Evolutionary conservation across 2,113 vertebrate species (phyloP).

Genomic region (Ctenomys sociabilis): DNA sequence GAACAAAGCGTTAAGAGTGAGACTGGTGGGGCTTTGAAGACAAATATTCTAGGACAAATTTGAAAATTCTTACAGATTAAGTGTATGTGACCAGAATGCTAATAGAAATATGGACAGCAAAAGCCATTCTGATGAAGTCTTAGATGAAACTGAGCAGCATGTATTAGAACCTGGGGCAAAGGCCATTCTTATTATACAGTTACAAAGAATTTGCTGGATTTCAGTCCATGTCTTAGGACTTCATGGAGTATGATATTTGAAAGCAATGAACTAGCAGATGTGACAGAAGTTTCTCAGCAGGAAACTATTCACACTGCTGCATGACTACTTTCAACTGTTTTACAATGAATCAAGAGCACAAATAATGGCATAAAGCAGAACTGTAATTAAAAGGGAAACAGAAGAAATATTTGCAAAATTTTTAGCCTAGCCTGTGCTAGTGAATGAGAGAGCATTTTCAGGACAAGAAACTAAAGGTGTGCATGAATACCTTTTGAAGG

Average conservation of each 20-base stretch:
- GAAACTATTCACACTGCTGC: neutral
- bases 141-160: neutral
- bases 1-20: neutral
- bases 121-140: neutral
- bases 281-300: neutral
- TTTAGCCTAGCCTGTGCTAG: neutral
- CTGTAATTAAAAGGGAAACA: constrained; percentile 37
- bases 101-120: neutral
- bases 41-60: neutral
- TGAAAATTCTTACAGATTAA: neutral
- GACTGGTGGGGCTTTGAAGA: neutral
- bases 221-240: neutral
- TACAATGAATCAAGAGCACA: neutral
- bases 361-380: neutral
- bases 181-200: neutral
- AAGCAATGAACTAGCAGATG: neutral
- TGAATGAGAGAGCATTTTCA: neutral
- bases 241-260: neutral
- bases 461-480: neutral
- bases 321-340: neutral
- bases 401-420: constrained; percentile 9
- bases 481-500: neutral
- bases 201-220: neutral
- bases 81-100: neutral
- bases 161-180: neutral